Evolutionary conservation across 2,113 vertebrate genomes (phyloP).

Genomic region (Halcyon malimbica): DNA sequence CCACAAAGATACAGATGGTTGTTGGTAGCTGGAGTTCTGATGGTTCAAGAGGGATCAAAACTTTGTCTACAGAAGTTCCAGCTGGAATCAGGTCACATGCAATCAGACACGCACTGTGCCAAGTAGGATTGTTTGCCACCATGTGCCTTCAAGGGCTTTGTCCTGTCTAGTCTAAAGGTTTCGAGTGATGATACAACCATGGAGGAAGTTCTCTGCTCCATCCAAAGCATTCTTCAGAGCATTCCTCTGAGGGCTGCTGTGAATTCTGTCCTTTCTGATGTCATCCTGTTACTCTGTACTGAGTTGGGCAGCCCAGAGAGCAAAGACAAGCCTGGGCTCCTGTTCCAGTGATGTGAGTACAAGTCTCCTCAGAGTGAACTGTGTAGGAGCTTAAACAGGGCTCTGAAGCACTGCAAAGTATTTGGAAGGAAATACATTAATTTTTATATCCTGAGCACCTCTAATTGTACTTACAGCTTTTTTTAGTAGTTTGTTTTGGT

Average conservation of each 20-base stretch:
- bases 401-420: not conserved
- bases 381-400: not conserved
- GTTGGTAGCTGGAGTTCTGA: not conserved
- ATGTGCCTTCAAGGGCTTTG: not conserved
- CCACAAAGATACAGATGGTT: not conserved
- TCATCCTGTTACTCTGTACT: not conserved
- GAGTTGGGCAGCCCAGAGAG: not conserved
- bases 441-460: not conserved
- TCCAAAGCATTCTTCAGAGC: not conserved
- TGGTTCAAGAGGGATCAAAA: not conserved
- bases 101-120: not conserved
- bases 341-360: fast-evolving
- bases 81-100: not conserved
- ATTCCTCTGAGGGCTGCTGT: too few species aligned
- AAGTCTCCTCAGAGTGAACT: not conserved
- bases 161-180: not conserved
- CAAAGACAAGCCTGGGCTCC: not conserved
- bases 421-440: not conserved
- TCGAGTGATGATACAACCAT: not conserved
- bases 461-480: not conserved
- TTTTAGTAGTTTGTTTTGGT: not conserved
- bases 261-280: not conserved
- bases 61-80: not conserved
- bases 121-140: not conserved
- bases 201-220: not conserved